Evolutionary conservation across 2,888 invertebrate species (phyloP), one percentile per base, ranked within the genome.

Genomic region (Harpalus rubripes): DNA sequence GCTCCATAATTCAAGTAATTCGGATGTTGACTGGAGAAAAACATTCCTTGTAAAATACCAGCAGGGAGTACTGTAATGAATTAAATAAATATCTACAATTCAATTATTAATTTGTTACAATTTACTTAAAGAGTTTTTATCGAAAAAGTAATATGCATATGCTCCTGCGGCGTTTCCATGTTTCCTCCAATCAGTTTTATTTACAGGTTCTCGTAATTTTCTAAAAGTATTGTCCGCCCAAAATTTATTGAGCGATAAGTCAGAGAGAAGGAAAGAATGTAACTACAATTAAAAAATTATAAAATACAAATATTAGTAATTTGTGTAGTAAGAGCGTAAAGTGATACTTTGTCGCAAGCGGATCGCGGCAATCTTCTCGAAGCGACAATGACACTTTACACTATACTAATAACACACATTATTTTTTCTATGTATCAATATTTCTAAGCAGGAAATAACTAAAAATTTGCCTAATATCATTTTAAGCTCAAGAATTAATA

Each of bases 1-100:
- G 96, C 96, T 16, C 97, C 97, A 88, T 96, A 98, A 91, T 98
- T 98, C 96, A 98, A 96, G 90, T 97, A 98, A 87, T 95, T 95
- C 0, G 98, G 98, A 22, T 98, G 95, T 72, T 96, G 95, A 81
- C 96, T 96, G 84, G 95, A 95, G 92, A 98, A 98, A 94, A 98
- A 98, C 0, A 95, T 95, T 0, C 97, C 98, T 93, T 98, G 98
- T 0, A 98, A 93, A 86, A 98, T 98, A 86, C 98, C 98, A 87
- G 98, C 98, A 0, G 98, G 98, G 91, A 98, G 97, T 92, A 97
- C 98, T 98, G 92, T 65, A 88, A 88, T 86, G 78, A 6, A 18
- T 59, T 2, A 52, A 52, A 52, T 52, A 8, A 52, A 52, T 52
- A 52, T 52, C 1, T 52, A 12, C 4, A n/a, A 59, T 16, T 16